Percentiles rank a stretch among this genome's conserved stretches.
phyloP scores from a whole-genome alignment of 2,113 vertebrate genomes.

The Syrmaticus mikado region DNA sequence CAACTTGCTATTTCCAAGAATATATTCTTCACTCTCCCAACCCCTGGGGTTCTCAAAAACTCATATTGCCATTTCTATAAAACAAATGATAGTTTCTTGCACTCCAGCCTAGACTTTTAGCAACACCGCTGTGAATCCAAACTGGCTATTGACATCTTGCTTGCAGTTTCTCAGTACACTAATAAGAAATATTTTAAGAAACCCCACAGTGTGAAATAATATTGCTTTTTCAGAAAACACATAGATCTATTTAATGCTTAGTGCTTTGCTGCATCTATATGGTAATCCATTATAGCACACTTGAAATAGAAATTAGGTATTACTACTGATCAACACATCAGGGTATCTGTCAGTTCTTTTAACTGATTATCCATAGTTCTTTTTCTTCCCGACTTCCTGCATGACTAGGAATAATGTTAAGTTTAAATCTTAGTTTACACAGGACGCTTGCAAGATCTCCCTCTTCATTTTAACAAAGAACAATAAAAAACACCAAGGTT shows the following conservation, averaged over 20 bases:
- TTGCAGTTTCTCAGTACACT: conserved; percentile 62
- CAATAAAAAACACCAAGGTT: background rate
- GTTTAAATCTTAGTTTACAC: conserved; percentile 71
- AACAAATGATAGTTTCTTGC: background rate
- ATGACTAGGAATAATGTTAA: conserved; percentile 88
- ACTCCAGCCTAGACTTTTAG: conserved; percentile 17
- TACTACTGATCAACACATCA: conserved; percentile 82
- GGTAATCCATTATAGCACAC: conserved; percentile 91
- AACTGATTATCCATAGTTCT: conserved; percentile 89
- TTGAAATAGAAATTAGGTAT: conserved; percentile 92
- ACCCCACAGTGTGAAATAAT: conserved; percentile 75
- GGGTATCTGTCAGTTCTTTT: conserved; percentile 78
- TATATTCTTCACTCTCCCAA: background rate
- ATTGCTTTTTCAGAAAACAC: conserved; percentile 76
- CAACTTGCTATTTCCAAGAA: background rate
- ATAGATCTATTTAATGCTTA: conserved; percentile 78
- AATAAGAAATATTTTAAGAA: conserved; percentile 70
- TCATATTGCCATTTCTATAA: background rate
- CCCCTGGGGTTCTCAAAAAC: background rate
- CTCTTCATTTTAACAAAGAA: background rate
- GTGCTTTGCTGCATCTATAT: conserved; percentile 79
- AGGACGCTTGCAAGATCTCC: conserved; percentile 25
- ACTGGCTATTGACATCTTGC: conserved; percentile 69
- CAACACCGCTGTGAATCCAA: conserved; percentile 43
- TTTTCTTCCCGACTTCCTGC: conserved; percentile 81